Base-by-base conservation (phyloP, 2,888 invertebrate genomes). In the Epirrhoe tristata region DNA sequence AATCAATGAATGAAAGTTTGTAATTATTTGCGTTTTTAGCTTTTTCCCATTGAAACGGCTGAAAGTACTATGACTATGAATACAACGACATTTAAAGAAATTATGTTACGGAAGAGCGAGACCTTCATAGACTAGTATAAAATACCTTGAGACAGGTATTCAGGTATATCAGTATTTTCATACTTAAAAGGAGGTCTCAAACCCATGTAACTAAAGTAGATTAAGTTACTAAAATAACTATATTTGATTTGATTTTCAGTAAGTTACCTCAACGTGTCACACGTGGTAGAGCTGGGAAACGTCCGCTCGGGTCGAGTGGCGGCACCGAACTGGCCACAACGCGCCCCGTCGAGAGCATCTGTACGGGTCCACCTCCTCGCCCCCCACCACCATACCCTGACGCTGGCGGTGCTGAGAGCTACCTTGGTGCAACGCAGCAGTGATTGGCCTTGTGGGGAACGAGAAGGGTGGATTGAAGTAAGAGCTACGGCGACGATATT, bases 401-500 rank as follows among this genome's bases (percentile, higher is more conserved):
- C 87, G 0, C 77, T 86, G 1, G 84, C 89, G 0, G 81, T 90
- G 58, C 78, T 81, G 1, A 69, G 75, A 14, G 82, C 89, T 0
- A 76, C 77, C 1, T 80, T 87, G 2, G 87, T 81, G 5, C 74
- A 73, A 31, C 52, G 43, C 5, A 55, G 58, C 60, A 59, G 31
- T 6, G 65, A 66, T 3, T 69, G 80, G 80, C 91, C 90, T 0
- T 94, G 94, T 69, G 91, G 92, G 0, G 86, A 83, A 5, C 93
- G 92, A 7, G 85, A 84, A 51, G 94, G 93, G 0, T 90, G 94
- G 86, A 90, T 95, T 63, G 94, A 95, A 92, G 95, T 95, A 64
- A 69, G 68, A 55, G 39, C 12, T 43, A 12, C 12, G 39, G 12
- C 12, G 12, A 43, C 39, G 12, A 43, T 6, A 10, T 39, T 1